Base-by-base conservation (phyloP, 2,113 vertebrate species). In the Serinus canaria region DNA sequence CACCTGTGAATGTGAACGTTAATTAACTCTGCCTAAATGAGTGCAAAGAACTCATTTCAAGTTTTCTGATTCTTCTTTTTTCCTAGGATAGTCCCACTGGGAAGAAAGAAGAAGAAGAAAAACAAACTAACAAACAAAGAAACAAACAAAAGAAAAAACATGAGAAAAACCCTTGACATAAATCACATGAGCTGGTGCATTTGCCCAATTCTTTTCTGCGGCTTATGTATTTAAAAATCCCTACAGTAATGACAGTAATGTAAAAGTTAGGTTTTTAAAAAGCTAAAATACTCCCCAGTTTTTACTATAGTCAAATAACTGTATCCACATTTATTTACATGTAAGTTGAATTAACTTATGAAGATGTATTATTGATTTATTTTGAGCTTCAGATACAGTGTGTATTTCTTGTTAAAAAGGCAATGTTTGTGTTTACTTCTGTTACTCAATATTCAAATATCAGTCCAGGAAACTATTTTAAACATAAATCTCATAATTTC, bases 71-170 rank as follows among this genome's bases (percentile, higher is more conserved):
- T 79, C 16, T 11, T 2, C 2, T 25, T 55, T 66, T 75, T 73
- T 27, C 25, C 55, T 56, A 28, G 21, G 9, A 64, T 63, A 87
- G 92, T 6, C 6, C 12, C 18, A 63, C 8, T 53, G 11, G 4
- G 11, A 77, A 52, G 9, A n/a, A 74, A 47, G 3, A 28, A 66
- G 8, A 2, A 41, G 60, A 50, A 46, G 5, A 25, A 46, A 7
- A n/a, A 66, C 16, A 19, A 60, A 27, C n/a, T 16, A 59, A 35
- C 13, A n/a, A 56, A 15, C 1, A 59, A 55, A 55, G 0, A 19
- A 33, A 63, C 9, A 17, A 55, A 55, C 30, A 18, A 56, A 56
- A 11, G 31, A 1, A 1, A n/a, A 13, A 3, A 1, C 2, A 1
- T 1, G 3, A 22, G 13, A 35, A 43, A 43, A 8, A 0, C 1